Evolutionary conservation across 2,797 vertebrate species (phyloP).

Genomic region (Phrynocephalus vlangalii): DNA sequence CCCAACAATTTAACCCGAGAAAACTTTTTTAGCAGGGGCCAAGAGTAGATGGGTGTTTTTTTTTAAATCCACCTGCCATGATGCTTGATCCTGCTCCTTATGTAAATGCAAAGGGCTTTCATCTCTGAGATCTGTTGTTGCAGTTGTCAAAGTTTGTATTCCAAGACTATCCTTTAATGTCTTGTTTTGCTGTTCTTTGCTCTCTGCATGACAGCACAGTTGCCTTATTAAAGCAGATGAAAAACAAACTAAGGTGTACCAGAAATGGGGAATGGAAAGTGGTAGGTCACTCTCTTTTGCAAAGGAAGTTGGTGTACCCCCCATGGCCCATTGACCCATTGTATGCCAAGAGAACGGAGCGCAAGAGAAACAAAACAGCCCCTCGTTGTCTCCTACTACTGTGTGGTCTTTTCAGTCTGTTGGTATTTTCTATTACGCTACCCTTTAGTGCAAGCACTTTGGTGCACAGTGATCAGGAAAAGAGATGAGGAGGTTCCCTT

Average conservation of each 20-base stretch:
- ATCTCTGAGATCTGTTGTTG: not conserved
- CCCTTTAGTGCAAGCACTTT: no score
- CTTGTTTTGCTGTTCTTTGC: conserved; percentile 8
- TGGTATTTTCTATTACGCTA: not conserved
- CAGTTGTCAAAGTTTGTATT: conserved; percentile 12
- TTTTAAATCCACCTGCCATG: not conserved
- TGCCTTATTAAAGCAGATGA: conserved; percentile 57
- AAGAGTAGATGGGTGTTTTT: not conserved
- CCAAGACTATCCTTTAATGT: conserved; percentile 35
- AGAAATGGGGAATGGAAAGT: not conserved
- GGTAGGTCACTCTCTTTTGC: not conserved
- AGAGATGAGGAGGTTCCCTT: not conserved
- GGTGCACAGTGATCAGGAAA: not conserved
- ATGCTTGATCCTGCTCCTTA: conserved; percentile 23
- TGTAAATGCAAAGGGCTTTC: conserved; percentile 31
- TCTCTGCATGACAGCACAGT: conserved; percentile 21
- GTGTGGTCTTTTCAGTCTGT: not conserved
- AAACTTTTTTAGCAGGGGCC: not conserved
- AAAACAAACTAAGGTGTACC: conserved; percentile 34
- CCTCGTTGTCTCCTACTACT: conserved; percentile 24
- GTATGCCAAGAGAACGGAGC: conserved; percentile 45
- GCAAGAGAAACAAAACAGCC: conserved; percentile 52
- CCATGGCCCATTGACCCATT: conserved; percentile 68
- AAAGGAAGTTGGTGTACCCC: conserved; percentile 59
- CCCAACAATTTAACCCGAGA: not conserved